phyloP scores from a whole-genome alignment of 1,140 invertebrate species.

The Gryllus bimaculatus region DNA sequence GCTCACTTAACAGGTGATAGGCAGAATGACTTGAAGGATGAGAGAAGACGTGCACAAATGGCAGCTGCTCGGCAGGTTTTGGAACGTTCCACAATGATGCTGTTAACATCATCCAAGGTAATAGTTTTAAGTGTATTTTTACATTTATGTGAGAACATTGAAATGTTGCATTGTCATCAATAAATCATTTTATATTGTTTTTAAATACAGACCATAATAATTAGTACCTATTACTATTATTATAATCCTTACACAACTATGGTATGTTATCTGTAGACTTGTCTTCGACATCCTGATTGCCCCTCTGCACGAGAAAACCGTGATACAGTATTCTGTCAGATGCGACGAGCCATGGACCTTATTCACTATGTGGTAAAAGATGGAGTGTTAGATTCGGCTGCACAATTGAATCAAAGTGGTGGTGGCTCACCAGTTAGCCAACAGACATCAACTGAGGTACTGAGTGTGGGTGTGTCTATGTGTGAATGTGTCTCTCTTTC shows the following conservation, averaged over 20 bases:
- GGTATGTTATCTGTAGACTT: slow-evolving; percentile 46
- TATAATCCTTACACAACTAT: too few species aligned
- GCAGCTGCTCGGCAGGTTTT: slow-evolving; percentile 86
- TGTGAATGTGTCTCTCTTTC: slow-evolving; percentile 24
- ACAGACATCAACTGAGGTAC: slow-evolving; percentile 29
- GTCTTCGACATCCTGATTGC: slow-evolving; percentile 90
- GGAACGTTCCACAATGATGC: slow-evolving; percentile 95
- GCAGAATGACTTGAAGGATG: slow-evolving; percentile 88
- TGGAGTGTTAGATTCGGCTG: slow-evolving; percentile 61
- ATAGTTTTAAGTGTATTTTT: background rate
- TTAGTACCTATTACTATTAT: too few species aligned
- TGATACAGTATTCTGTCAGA: slow-evolving; percentile 95
- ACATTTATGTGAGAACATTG: background rate
- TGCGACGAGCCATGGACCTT: slow-evolving; percentile 92
- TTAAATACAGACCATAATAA: too few species aligned
- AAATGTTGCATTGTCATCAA: too few species aligned
- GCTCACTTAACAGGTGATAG: slow-evolving; percentile 80
- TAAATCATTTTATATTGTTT: background rate
- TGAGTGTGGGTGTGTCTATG: slow-evolving; percentile 9
- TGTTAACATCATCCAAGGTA: slow-evolving; percentile 93
- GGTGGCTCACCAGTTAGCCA: slow-evolving; percentile 23
- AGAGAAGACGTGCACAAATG: slow-evolving; percentile 89
- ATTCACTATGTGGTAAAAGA: slow-evolving; percentile 97
- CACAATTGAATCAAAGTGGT: slow-evolving; percentile 27
- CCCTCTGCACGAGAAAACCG: slow-evolving; percentile 85